A percentile compares a stretch with the other conserved stretches of the same genome.
Evolutionary conservation across 2,888 invertebrate species (phyloP).

Genomic region (Drosophila peninsularis): DNA sequence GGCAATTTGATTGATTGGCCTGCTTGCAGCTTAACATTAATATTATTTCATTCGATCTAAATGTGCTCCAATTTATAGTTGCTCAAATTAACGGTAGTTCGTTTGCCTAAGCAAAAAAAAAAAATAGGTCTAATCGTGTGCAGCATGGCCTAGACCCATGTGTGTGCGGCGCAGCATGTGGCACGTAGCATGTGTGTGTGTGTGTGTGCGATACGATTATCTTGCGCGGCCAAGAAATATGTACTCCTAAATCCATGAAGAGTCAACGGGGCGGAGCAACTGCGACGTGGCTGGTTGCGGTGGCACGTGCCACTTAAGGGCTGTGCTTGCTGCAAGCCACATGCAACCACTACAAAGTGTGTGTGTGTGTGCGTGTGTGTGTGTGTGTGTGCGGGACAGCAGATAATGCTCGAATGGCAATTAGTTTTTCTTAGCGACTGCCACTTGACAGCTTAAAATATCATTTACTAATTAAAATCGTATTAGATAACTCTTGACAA

Average conservation of each 20-base stretch:
- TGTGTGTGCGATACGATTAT: slow-evolving; percentile 50
- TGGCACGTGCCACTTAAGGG: slow-evolving; percentile 56
- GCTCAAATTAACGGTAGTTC: slow-evolving; percentile 25
- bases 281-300: slow-evolving; percentile 55
- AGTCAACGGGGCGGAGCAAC: slow-evolving; percentile 60
- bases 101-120: slow-evolving; percentile 69
- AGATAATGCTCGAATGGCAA: slow-evolving; percentile 45
- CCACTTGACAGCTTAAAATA: slow-evolving; percentile 54
- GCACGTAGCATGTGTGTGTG: slow-evolving; percentile 37
- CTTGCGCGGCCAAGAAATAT: slow-evolving; percentile 60
- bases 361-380: no score
- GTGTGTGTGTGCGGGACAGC: slow-evolving; percentile 18
- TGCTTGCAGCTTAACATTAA: slow-evolving; percentile 6
- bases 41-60: neutral
- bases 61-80: slow-evolving; percentile 5
- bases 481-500: slow-evolving; percentile 28
- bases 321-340: slow-evolving; percentile 8
- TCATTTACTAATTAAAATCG: slow-evolving; percentile 43
- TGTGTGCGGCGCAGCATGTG: slow-evolving; percentile 30
- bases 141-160: slow-evolving; percentile 53
- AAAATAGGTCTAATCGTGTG: slow-evolving; percentile 68
- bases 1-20: slow-evolving; percentile 50
- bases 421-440: slow-evolving; percentile 45
- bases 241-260: slow-evolving; percentile 74
- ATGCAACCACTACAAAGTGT: slow-evolving; percentile 6